phyloP scores from a whole-genome alignment of 1,140 invertebrate genomes.

The Stenopsyche tienmushanensis region DNA sequence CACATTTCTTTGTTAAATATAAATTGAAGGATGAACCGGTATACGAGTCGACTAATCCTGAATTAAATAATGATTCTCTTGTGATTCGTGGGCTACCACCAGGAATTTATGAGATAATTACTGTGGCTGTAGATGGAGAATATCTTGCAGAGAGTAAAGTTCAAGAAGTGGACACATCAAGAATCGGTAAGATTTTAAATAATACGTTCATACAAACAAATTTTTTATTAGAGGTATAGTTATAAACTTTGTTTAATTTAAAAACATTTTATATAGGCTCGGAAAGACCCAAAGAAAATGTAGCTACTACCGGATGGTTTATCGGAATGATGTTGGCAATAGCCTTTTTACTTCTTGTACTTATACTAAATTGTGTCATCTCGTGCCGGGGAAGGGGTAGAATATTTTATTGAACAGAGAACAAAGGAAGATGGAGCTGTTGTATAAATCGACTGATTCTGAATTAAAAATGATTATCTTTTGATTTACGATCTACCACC shows the following conservation, averaged over 20 bases:
- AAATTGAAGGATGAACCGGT: conserved; percentile 69
- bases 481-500: conserved; percentile 77
- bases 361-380: conserved; percentile 94
- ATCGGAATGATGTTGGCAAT: conserved; percentile 96
- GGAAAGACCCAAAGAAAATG: conserved; percentile 69
- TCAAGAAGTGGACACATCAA: conserved; percentile 78
- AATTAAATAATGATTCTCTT: conserved; percentile 73
- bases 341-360: conserved; percentile 85
- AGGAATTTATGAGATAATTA: conserved; percentile 85
- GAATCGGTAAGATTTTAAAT: conserved; percentile 57
- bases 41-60: conserved; percentile 61
- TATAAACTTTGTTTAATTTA: too few species aligned
- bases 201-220: too few species aligned
- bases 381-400: conserved; percentile 77
- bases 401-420: conserved; percentile 78
- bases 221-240: too few species aligned
- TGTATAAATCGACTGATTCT: conserved; percentile 60
- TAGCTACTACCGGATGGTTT: conserved; percentile 91
- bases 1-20: conserved; percentile 87
- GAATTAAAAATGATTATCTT: conserved; percentile 75
- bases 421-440: conserved; percentile 63
- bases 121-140: conserved; percentile 90
- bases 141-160: conserved; percentile 69
- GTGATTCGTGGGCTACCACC: conserved; percentile 77
- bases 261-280: too few species aligned